Conservation (phyloP, 2,113 vertebrate genomes). For the Tachycineta bicolor region DNA sequence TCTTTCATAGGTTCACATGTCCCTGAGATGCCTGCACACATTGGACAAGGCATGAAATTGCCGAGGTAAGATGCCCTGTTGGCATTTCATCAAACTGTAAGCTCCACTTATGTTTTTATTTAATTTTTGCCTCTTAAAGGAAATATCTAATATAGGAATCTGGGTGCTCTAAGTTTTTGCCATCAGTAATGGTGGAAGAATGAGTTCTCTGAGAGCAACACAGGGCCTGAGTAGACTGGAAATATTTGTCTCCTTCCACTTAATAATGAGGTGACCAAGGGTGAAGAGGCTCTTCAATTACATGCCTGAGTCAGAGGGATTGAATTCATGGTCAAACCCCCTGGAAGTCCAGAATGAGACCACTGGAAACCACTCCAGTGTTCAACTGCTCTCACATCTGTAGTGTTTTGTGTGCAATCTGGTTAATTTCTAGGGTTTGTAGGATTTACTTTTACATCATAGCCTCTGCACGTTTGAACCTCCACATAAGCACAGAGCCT, state of each 20-base stretch:
- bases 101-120: background rate
- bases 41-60: background rate
- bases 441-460: background rate
- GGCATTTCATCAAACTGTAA: background rate
- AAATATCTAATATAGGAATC: background rate
- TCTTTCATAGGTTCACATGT: background rate
- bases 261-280: background rate
- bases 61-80: background rate
- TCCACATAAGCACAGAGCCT: background rate
- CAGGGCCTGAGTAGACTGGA: background rate
- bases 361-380: background rate
- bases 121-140: background rate
- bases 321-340: background rate
- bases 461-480: background rate
- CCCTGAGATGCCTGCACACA: background rate
- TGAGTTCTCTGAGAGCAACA: background rate
- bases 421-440: background rate
- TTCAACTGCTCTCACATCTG: background rate
- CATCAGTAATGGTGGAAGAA: background rate
- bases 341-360: background rate
- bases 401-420: background rate
- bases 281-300: background rate
- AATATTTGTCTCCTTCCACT: background rate
- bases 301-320: rapidly evolving
- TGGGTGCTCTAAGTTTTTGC: background rate